phyloP scores from a whole-genome alignment of 2,113 vertebrate species.

The Centropus bengalensis region DNA sequence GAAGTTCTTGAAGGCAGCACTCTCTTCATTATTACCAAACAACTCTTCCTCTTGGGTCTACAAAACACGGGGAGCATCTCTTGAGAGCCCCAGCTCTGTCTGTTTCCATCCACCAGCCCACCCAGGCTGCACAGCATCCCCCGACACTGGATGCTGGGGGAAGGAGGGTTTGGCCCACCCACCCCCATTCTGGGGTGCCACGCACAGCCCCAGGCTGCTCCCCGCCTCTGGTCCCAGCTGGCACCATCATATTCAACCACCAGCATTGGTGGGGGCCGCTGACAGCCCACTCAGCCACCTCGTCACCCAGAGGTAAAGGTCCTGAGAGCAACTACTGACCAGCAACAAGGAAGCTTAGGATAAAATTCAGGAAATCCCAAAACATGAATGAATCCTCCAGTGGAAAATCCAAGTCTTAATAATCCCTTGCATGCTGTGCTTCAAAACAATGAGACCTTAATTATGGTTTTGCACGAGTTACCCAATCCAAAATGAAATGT shows the following conservation, averaged over 20 bases:
- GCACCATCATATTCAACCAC: neutral
- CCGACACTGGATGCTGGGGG: accelerated
- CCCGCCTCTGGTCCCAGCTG: neutral
- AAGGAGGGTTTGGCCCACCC: neutral
- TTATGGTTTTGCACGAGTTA: neutral
- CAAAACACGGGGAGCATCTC: neutral
- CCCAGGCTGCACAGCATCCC: neutral
- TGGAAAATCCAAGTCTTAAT: conserved; percentile 16
- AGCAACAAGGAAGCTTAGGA: neutral
- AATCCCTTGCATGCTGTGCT: neutral
- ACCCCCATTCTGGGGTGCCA: no score
- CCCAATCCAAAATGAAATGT: conserved; percentile 13
- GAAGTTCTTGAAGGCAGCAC: conserved; percentile 88
- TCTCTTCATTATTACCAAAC: conserved; percentile 92
- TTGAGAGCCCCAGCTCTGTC: neutral
- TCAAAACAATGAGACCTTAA: conserved; percentile 43
- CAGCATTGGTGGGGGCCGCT: accelerated
- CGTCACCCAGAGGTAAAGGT: neutral
- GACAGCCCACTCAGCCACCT: neutral
- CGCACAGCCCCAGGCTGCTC: neutral
- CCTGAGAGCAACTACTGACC: neutral
- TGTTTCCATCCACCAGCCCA: neutral
- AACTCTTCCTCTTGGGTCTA: conserved; percentile 92
- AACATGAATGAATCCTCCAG: neutral
- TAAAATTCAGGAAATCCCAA: neutral